Evolutionary conservation across 1,140 invertebrate species (phyloP), one percentile per base, ranked within the genome.

Genomic region (Drosophila bipectinata): DNA sequence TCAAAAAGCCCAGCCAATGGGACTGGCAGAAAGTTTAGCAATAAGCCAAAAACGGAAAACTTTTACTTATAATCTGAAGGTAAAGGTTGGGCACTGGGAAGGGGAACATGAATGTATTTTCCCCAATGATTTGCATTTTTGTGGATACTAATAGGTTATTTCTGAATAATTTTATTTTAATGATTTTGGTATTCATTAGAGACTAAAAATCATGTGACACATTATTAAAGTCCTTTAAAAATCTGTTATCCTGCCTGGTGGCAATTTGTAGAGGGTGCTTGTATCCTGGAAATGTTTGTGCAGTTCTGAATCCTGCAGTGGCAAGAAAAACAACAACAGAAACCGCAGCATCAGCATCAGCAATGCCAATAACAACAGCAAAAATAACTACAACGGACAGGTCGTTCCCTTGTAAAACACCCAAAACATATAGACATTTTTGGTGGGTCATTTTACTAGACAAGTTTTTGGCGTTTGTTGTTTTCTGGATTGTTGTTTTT

Each of bases 391-490:
- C 58, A 62, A 55, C 37, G 58, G 54, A 56, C 63, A 66, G 77
- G 57, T 71, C 58, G 58, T 67, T 75, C 32, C 51, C 53, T 61
- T 76, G 72, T 76, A 56, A 72, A 68, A 58, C 66, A 79, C 44
- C 63, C 75, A 78, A 69, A 57, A 62, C 63, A 69, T 77, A 69
- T 53, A 39, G 41, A 57, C 34, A 76, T 57, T 76, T 75, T 76
- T 57, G 58, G 39, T 73, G 53, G 47, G 49, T 41, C 32, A 74
- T 67, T 54, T 55, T 26, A 53, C 45, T 39, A 62, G 53, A 66
- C 39, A 56, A 58, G 51, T 14, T 63, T 47, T 49, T 10, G 32
- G 51, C 32, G 52, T 52, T 74, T 66, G 60, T 34, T 67, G 34
- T 75, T 67, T 75, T 76, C 58, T 32, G 37, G 49, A 4, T 30